Percentiles rank a stretch among this genome's conserved stretches.
phyloP scores from a whole-genome alignment of 2,113 vertebrate species.

The Phasianus colchicus region DNA sequence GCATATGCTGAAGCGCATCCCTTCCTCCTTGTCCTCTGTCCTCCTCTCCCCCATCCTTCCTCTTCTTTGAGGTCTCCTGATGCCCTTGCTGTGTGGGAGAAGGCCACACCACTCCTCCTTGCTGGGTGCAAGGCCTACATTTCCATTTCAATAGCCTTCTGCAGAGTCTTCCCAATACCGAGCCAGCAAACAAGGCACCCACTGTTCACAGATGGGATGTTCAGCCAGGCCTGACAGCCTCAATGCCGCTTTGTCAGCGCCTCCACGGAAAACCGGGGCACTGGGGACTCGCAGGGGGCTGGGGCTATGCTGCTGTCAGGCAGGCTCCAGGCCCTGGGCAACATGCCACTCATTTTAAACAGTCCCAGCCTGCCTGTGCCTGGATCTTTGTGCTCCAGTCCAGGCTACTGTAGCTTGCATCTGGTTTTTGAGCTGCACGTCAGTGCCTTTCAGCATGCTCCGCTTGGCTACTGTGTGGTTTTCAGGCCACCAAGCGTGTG shows the following conservation, averaged over 20 bases:
- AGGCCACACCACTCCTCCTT: constrained; percentile 12
- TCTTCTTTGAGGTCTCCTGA: not conserved
- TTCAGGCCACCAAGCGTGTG: not conserved
- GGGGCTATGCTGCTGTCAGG: constrained; percentile 34
- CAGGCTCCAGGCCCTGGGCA: constrained; percentile 23
- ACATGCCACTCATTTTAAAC: constrained; percentile 53
- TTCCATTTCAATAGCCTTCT: constrained; percentile 85
- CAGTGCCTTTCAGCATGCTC: not conserved
- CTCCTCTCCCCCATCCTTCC: not conserved
- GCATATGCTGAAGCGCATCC: not conserved
- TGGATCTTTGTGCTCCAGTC: constrained; percentile 46
- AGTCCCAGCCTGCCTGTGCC: constrained; percentile 55
- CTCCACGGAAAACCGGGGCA: not conserved
- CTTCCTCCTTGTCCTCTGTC: not conserved
- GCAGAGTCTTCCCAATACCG: constrained; percentile 71
- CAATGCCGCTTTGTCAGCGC: constrained; percentile 79
- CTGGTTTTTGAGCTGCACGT: constrained; percentile 3
- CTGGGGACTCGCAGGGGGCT: not conserved
- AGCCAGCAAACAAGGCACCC: constrained; percentile 74
- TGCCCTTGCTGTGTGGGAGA: not conserved
- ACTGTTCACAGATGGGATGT: constrained; percentile 77
- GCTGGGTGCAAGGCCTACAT: constrained; percentile 76
- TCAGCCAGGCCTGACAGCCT: constrained; percentile 79
- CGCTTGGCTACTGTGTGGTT: not conserved
- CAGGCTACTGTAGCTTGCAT: not conserved